Percentiles rank a stretch among this genome's conserved stretches.
Evolutionary conservation across 2,113 vertebrate species (phyloP).

Genomic region (Bubo bubo): DNA sequence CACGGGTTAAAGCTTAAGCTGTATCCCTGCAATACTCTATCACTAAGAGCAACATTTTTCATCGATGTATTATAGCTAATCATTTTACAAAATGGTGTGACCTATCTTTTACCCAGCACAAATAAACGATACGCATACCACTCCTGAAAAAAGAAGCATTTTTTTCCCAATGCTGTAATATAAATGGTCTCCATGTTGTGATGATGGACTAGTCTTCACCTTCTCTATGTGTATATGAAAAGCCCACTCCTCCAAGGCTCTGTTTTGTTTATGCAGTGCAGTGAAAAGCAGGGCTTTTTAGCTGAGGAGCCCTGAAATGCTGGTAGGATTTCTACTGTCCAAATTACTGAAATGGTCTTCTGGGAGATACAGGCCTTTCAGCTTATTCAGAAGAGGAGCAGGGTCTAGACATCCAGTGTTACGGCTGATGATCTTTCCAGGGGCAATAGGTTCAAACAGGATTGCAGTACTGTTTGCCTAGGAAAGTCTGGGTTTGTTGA

Average conservation of each 20-base stretch:
- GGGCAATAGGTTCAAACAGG: not conserved
- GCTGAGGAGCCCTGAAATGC: not conserved
- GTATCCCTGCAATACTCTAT: not conserved
- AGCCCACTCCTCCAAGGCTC: not conserved
- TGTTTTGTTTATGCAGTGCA: not conserved
- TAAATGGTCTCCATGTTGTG: not conserved
- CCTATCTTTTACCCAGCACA: not conserved
- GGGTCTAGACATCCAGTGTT: not conserved
- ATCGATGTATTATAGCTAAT: not conserved
- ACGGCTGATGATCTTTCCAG: not conserved
- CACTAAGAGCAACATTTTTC: not conserved
- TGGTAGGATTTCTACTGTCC: not conserved
- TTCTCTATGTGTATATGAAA: not conserved
- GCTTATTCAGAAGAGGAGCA: not conserved
- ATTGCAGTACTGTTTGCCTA: not conserved
- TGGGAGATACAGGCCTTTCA: not conserved
- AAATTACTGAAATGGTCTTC: not conserved
- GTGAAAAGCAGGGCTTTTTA: not conserved
- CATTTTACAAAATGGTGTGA: not conserved
- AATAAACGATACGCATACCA: not conserved
- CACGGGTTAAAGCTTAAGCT: not conserved
- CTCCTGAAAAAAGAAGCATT: not conserved
- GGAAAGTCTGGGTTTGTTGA: not conserved
- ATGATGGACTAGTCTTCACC: not conserved
- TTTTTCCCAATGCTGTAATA: not conserved